Evolutionary conservation across 2,888 invertebrate species (phyloP).

Genomic region (Amorpha juglandis): DNA sequence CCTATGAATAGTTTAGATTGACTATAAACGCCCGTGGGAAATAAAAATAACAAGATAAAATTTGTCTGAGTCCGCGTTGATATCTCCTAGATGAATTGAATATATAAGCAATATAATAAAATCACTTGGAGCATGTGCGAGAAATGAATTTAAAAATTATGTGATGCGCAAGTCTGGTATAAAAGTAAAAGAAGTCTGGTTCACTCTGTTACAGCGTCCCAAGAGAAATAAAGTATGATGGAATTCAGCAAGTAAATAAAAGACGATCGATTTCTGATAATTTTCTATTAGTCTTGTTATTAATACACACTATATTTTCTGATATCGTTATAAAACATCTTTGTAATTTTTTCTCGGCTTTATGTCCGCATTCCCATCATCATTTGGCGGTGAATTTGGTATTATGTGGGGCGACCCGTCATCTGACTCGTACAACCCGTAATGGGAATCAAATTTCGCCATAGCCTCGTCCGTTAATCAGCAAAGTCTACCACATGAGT

Average conservation of each 20-base stretch:
- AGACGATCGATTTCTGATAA: conserved; percentile 10
- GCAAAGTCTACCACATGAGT: no score
- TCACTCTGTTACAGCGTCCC: conserved; percentile 11
- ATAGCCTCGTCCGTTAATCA: no score
- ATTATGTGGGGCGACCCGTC: no score
- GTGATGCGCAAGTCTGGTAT: conserved; percentile 9
- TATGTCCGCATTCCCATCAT: no score
- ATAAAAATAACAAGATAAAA: background rate
- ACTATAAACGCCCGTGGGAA: background rate
- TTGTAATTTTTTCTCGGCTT: no score
- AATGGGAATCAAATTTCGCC: no score
- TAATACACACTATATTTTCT: background rate
- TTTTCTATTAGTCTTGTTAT: conserved; percentile 14
- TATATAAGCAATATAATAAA: conserved; percentile 23
- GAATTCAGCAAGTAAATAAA: conserved; percentile 21
- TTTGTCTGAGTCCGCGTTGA: background rate
- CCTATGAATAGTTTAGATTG: background rate
- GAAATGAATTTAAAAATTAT: conserved; percentile 20
- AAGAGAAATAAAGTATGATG: conserved; percentile 23
- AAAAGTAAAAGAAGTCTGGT: conserved; percentile 17
- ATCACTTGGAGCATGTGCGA: conserved; percentile 20
- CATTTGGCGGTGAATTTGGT: no score
- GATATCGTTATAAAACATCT: no score
- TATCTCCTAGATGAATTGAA: conserved; percentile 19
- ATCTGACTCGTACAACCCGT: no score